Percentiles rank a stretch among this genome's conserved stretches.
phyloP scores from a whole-genome alignment of 1,140 invertebrate genomes.

The Homarus americanus region DNA sequence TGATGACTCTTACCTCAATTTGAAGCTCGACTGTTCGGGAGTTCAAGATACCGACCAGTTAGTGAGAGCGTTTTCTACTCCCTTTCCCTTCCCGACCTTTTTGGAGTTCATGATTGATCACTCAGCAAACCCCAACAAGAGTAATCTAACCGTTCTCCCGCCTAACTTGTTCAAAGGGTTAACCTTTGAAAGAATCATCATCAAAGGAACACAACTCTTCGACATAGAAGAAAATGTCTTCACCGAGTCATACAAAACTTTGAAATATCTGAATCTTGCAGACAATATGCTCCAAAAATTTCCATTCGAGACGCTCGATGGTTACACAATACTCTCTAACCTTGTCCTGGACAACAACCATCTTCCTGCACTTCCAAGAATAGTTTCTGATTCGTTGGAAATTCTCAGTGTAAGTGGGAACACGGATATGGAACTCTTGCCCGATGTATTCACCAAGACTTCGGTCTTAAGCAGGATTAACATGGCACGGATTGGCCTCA shows the following conservation, averaged over 20 bases:
- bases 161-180: background rate
- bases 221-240: slow-evolving; percentile 24
- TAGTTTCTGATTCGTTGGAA: background rate
- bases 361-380: background rate
- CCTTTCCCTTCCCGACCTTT: slow-evolving; percentile 18
- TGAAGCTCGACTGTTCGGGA: background rate
- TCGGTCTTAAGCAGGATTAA: background rate
- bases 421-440: background rate
- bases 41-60: background rate
- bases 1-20: background rate
- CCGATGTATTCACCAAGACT: background rate
- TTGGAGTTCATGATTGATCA: slow-evolving; percentile 14
- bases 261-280: slow-evolving; percentile 33
- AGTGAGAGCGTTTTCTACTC: background rate
- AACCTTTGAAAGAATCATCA: slow-evolving; percentile 26
- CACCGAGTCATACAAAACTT: background rate
- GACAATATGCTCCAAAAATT: background rate
- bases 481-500: slow-evolving; percentile 18
- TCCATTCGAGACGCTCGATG: slow-evolving; percentile 24
- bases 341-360: slow-evolving; percentile 25
- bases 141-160: background rate
- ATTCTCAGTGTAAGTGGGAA: slow-evolving; percentile 22
- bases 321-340: background rate
- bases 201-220: slow-evolving; percentile 6
- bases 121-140: background rate